Evolutionary conservation across 2,888 invertebrate species (phyloP), one percentile per base, ranked within the genome.

Genomic region (Flexamia atlantica): DNA sequence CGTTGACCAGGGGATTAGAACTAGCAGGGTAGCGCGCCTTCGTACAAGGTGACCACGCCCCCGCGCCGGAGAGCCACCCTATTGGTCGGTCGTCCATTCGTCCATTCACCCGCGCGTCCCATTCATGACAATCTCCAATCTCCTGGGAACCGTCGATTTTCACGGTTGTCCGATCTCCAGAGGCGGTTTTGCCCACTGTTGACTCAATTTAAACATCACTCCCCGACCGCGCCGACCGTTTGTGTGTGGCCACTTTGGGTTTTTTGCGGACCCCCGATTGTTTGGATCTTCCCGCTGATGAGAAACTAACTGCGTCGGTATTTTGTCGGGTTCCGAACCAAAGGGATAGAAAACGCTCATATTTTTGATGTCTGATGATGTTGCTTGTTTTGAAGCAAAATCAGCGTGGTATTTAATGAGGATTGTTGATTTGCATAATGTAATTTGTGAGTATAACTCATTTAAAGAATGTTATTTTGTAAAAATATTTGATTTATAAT

Each of bases 51-150:
- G 40, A 53, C 76, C 50, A 20, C 76, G 76, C 76, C 76, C 76
- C 74, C 53, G 4, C 57, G 23, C 5, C 57, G 12, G 23, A 20
- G 14, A n/a, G 23, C 10, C 76, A 28, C 76, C 76, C 53, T 42
- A 76, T 76, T 76, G 76, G 76, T 30, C 50, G 28, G 40, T 3
- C 40, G 36, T 32, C 50, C 76, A 76, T 76, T 76, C 76, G 50
- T 28, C 25, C n/a, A n/a, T n/a, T n/a, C n/a, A n/a, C n/a, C 23
- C 20, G 12, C 72, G 23, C 42, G 7, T 28, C 23, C 42, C 72
- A 72, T 72, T 72, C 72, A 72, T 53, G 76, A 23, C n/a, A 17
- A 36, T 42, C 36, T 76, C 30, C n/a, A 17, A 36, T 42, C 36
- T 76, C 30, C 46, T 32, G 46, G 50, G 50, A 46, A 50, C 50